Base-by-base conservation (phyloP, 2,888 invertebrate species). In the Nezara viridula region DNA sequence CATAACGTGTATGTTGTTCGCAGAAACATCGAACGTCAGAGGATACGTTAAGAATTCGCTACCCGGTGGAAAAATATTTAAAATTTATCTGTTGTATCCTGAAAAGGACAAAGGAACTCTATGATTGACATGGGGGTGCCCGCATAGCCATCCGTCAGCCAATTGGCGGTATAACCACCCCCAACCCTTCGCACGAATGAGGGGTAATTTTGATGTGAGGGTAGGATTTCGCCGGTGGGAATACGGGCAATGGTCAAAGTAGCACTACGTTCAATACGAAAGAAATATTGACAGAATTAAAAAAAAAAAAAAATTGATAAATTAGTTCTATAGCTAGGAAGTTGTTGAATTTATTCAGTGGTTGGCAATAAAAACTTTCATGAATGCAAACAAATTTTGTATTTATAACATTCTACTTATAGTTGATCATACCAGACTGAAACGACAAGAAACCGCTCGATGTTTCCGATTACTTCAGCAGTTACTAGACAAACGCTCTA, bases 111-210 rank as follows among this genome's bases (percentile, higher is more conserved):
- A 60, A 60, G 27, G 60, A 27, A 14, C 16, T 16, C 55, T 86
- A 86, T 86, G 86, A 86, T 86, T 86, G 86, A 86, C 86, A 86
- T 86, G 40, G 55, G 50, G 86, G 86, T 55, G 86, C 86, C 86
- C 86, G 86, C 86, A 86, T 86, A 24, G 37, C 9, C 55, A 55
- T 77, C 77, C 37, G 40, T 77, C 77, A 40, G 77, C 40, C 77
- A 77, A 77, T 77, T 77, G 77, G 40, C 24, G 77, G 27, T 77
- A 7, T 27, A 21, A 27, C 60, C 60, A 14, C 60, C 60, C 60
- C 27, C 60, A 60, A 60, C 60, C 60, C 60, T 60, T 60, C 60
- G 60, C 60, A 21, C 21, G 21, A 55, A 60, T 27, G 60, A 32
- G 60, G 60, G 60, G 27, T 60, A 60, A 60, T 60, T 60, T 60